These are phyloP conservation scores for Cladorhizidae sp. DNA, from an alignment of 37 sponge, comb jelly and placozoan species.

Conservation along the genomic window DNA sequence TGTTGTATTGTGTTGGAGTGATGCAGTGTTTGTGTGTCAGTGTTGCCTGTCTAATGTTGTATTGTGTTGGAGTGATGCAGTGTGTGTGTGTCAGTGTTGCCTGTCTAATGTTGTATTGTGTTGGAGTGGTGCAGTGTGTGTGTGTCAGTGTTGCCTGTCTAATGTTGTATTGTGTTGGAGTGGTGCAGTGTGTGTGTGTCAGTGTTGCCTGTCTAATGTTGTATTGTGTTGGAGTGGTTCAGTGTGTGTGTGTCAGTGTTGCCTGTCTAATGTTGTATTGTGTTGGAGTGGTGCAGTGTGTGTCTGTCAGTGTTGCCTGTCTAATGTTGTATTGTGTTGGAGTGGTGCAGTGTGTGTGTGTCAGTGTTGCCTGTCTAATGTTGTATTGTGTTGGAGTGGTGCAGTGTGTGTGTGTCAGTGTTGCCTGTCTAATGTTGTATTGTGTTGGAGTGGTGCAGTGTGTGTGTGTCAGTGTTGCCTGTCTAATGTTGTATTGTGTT, in stretches of 20 bases:
- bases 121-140: background rate
- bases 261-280: background rate
- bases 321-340: background rate
- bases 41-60: background rate
- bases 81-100: background rate
- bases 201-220: background rate
- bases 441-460: no score
- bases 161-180: background rate
- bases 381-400: background rate
- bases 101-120: background rate
- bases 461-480: no score
- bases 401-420: no score
- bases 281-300: no score
- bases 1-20: background rate
- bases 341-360: background rate
- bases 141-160: background rate
- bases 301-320: background rate
- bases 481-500: no score
- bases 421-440: no score
- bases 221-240: background rate
- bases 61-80: no score
- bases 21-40: background rate
- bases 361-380: background rate
- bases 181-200: background rate
- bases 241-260: background rate